Evolutionary conservation across 2,113 vertebrate genomes (phyloP).

Genomic region (Heterotis niloticus): DNA sequence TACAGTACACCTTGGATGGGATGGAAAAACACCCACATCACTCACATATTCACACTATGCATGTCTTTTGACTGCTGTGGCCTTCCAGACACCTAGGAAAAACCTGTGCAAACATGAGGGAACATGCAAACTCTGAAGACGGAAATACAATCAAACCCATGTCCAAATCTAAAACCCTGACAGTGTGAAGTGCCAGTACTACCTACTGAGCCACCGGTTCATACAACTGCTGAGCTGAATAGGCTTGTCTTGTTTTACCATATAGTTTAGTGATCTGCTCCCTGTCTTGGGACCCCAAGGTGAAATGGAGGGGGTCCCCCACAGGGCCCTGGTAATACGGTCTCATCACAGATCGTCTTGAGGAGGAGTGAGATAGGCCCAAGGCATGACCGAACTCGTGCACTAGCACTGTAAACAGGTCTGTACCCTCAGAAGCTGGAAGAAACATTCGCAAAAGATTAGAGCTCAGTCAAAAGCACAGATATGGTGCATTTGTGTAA

Average conservation of each 20-base stretch:
- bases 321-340: constrained; percentile 70
- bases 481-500: neutral
- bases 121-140: neutral
- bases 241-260: constrained; percentile 39
- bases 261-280: constrained; percentile 57
- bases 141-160: neutral
- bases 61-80: no score
- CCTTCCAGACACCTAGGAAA: neutral
- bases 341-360: constrained; percentile 65
- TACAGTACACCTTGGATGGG: no score
- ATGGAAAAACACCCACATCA: no score
- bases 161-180: neutral
- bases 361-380: constrained; percentile 64
- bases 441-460: neutral
- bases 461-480: neutral
- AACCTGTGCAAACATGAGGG: neutral
- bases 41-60: no score
- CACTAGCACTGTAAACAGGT: constrained; percentile 67
- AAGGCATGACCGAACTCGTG: constrained; percentile 71
- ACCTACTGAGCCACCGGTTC: no score
- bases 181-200: neutral
- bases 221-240: neutral
- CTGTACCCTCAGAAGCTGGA: constrained; percentile 60
- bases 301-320: constrained; percentile 62
- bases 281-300: constrained; percentile 46